phyloP scores from a whole-genome alignment of 2,888 invertebrate species.

The Psylliodes chrysocephalus region DNA sequence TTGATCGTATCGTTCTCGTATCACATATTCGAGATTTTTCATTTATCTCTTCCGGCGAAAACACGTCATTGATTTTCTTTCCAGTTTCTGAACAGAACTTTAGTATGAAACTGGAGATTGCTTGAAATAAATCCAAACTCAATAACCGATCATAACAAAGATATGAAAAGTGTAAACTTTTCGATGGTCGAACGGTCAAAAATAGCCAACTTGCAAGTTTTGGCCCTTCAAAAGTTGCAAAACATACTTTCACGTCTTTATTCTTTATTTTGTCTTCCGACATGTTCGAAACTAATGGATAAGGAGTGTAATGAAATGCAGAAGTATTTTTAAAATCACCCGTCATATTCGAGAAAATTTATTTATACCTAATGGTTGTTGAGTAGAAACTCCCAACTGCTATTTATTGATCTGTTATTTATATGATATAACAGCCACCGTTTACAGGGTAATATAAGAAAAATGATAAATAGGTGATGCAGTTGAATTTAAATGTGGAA shows the following conservation, averaged over 20 bases:
- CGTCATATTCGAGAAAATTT: no score
- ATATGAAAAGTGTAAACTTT: constrained; percentile 21
- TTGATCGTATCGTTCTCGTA: no score
- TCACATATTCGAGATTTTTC: no score
- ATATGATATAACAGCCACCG: no score
- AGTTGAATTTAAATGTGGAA: no score
- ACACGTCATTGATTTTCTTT: constrained; percentile 1
- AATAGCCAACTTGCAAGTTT: constrained; percentile 14
- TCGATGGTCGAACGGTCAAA: background rate
- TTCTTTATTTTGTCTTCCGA: background rate
- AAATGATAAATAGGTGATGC: no score
- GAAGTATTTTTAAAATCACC: no score
- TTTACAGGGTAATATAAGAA: no score
- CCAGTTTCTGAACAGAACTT: background rate
- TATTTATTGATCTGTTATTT: no score
- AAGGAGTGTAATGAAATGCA: no score
- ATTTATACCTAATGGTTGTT: no score
- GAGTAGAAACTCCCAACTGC: no score
- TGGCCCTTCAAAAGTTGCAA: background rate
- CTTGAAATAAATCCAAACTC: constrained; percentile 8
- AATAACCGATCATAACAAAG: constrained; percentile 10
- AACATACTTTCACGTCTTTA: background rate
- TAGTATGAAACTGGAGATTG: constrained; percentile 2
- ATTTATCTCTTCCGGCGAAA: background rate
- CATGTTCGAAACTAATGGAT: background rate